These are phyloP conservation scores for Rhegmatorhina hoffmannsi DNA, from an alignment of 2,113 vertebrate species.

Conservation along the genomic window DNA sequence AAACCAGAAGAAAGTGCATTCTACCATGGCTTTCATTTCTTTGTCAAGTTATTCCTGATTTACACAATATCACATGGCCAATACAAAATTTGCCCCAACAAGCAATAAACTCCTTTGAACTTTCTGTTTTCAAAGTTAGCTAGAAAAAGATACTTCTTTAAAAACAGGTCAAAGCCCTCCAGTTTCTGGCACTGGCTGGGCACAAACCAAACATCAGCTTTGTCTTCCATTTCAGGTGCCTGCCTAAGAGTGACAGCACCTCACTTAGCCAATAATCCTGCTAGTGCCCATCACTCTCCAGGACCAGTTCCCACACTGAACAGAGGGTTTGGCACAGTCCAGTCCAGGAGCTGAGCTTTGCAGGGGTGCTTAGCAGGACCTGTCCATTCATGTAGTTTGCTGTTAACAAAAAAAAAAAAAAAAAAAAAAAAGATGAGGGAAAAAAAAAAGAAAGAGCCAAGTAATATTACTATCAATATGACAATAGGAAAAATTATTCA, in stretches of 20 bases:
- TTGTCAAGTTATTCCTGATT: neutral
- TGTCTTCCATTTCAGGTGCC: neutral
- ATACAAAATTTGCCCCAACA: neutral
- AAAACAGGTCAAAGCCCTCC: neutral
- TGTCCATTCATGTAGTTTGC: neutral
- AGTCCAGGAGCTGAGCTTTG: neutral
- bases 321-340: neutral
- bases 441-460: neutral
- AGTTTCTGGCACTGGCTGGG: neutral
- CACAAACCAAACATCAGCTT: neutral
- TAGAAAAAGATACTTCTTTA: neutral
- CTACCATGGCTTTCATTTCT: neutral
- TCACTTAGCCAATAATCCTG: neutral
- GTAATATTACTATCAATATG: neutral
- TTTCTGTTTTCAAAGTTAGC: neutral
- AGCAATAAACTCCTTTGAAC: neutral
- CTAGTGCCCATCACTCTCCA: neutral
- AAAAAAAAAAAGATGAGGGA: accelerated
- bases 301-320: neutral
- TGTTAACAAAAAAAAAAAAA: neutral
- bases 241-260: neutral
- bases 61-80: accelerated
- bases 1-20: neutral
- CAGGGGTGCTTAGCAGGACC: neutral
- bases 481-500: neutral